Base-by-base conservation (phyloP, 2,888 invertebrate species). In the Heliconius ismenius region DNA sequence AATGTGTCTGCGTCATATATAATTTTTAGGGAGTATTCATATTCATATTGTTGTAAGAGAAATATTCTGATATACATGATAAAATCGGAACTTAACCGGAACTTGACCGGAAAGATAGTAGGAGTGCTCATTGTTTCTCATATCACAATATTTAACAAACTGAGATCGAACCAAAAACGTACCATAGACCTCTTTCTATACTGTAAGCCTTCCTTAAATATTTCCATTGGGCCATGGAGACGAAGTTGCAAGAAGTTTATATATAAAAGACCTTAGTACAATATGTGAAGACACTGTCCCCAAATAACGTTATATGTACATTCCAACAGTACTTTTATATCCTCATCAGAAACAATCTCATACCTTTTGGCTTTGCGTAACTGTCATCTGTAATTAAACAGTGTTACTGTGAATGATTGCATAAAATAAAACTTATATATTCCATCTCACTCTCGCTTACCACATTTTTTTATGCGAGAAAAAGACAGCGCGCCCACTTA, bases 401-500 rank as follows among this genome's bases (percentile, higher is more conserved):
- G 64, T 64, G 68, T 78, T 76, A 70, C 76, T 73, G 75, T 78
- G 78, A 82, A 81, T 79, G 79, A 78, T 81, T 81, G 79, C 80
- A 64, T 79, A 77, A 77, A 82, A 81, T 81, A 81, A 82, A 81
- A 80, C 58, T 68, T 76, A 78, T 74, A 49, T 72, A 62, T 75
- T 74, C 65, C 74, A 10, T 82, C 83, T 73, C 81, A 39, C 76
- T 80, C 79, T 64, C 26, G 28, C 74, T 32, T 79, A 75, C 68
- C 63, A 72, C 28, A 64, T 58, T 43, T 11, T 2, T 15, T 28
- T 43, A 32, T 32, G 79, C 67, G 4, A 58, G 81, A 89, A 78
- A 82, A 82, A 78, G 88, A 90, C 76, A 79, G 81, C 43, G 21
- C 62, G 60, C 81, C 88, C 89, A 89, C 90, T 91, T 88, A 90